Evolutionary conservation across 2,797 vertebrate species (phyloP).

Genomic region (Siniperca scherzeri): DNA sequence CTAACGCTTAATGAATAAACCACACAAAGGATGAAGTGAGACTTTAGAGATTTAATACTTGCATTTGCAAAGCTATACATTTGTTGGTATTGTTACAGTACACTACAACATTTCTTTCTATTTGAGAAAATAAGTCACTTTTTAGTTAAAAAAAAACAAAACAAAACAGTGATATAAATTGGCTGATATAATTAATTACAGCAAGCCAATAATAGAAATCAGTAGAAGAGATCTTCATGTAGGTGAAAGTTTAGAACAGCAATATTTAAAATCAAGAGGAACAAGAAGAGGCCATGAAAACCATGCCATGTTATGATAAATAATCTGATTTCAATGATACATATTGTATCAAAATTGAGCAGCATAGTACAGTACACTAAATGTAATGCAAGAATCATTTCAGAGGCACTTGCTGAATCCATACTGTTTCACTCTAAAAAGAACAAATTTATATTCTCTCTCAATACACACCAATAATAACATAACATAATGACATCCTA

Average conservation of each 20-base stretch:
- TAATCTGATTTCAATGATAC: conserved; percentile 31
- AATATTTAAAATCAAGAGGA: conserved; percentile 8
- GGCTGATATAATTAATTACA: conserved; percentile 29
- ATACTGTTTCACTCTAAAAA: conserved; percentile 7
- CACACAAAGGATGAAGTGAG: conserved; percentile 21
- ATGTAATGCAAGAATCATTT: conserved; percentile 40
- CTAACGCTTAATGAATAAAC: background rate
- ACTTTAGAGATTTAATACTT: conserved; percentile 53
- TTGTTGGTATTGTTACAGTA: conserved; percentile 42
- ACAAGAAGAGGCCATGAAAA: conserved; percentile 8
- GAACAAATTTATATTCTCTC: conserved; percentile 14
- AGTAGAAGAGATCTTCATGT: background rate
- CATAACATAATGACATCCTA: conserved; percentile 7
- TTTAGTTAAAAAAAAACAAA: conserved; percentile 8
- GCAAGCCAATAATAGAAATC: conserved; percentile 25
- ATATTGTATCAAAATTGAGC: conserved; percentile 39
- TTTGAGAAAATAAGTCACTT: conserved; percentile 36
- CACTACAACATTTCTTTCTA: background rate
- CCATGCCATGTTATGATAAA: conserved; percentile 8
- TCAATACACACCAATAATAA: conserved; percentile 2
- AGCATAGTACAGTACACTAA: conserved; percentile 44
- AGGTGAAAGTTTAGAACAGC: conserved; percentile 26
- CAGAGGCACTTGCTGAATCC: conserved; percentile 76
- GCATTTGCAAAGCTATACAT: conserved; percentile 31
- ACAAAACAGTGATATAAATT: conserved; percentile 1